A percentile compares a stretch with the other conserved stretches of the same genome.
Evolutionary conservation across 2,113 vertebrate species (phyloP).

Genomic region (Tychaedon coryphoeus): DNA sequence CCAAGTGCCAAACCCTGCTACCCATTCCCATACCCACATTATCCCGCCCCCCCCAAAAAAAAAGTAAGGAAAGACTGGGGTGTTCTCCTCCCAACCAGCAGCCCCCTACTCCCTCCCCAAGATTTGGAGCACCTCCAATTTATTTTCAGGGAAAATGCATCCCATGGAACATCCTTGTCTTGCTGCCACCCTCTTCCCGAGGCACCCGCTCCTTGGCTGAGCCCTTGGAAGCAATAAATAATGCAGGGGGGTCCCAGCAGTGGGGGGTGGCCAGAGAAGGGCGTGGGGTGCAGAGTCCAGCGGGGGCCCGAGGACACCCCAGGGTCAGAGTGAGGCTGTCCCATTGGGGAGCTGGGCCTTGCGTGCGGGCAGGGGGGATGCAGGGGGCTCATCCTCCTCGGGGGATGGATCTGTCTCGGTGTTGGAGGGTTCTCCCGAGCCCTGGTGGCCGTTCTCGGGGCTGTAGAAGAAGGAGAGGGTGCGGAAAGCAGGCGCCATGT

Average conservation of each 20-base stretch:
- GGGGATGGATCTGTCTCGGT: background rate
- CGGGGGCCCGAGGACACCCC: background rate
- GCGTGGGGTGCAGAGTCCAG: background rate
- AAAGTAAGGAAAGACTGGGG: background rate
- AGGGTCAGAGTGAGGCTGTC: background rate
- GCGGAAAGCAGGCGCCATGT: constrained; percentile 68
- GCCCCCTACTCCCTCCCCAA: no score
- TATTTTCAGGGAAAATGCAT: background rate
- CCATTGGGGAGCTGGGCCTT: constrained; percentile 30
- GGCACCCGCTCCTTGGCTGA: background rate
- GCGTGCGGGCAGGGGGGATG: background rate
- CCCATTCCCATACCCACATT: background rate
- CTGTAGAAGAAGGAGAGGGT: constrained; percentile 77
- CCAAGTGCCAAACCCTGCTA: background rate
- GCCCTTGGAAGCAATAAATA: constrained; percentile 26
- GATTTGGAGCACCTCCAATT: background rate
- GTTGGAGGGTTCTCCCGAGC: background rate
- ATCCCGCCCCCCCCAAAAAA: background rate
- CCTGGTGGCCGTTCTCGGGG: background rate
- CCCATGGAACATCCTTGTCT: background rate
- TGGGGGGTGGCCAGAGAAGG: background rate
- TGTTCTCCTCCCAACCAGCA: background rate
- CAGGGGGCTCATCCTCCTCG: background rate
- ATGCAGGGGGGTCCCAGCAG: background rate
- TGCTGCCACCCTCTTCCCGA: background rate